phyloP scores from a whole-genome alignment of 2,113 vertebrate genomes.

The Eptesicus fuscus region DNA sequence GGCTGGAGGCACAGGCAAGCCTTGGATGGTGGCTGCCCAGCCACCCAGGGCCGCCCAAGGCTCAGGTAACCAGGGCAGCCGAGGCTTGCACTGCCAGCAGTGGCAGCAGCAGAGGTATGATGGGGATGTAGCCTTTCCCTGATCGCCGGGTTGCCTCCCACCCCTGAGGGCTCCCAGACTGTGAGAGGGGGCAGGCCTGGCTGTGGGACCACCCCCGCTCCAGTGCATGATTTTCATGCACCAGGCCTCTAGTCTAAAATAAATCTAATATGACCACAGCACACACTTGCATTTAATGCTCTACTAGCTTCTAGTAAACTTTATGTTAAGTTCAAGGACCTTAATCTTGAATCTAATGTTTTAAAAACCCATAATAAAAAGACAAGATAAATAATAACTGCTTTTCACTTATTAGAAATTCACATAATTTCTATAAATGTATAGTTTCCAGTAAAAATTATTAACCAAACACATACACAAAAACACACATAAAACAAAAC shows the following conservation, averaged over 20 bases:
- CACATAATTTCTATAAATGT: neutral
- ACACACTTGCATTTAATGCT: neutral
- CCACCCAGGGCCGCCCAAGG: no score
- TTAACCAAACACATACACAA: neutral
- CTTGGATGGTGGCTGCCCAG: no score
- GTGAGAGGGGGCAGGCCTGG: no score
- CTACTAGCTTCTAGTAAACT: neutral
- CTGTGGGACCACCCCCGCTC: no score
- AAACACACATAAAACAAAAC: no score
- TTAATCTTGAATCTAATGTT: neutral
- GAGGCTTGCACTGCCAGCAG: no score
- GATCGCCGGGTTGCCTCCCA: no score
- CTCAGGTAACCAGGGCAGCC: no score
- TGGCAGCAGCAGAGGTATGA: no score
- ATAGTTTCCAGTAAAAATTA: conserved; percentile 30
- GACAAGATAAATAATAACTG: conserved; percentile 18
- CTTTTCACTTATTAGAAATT: conserved; percentile 30
- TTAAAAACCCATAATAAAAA: conserved; percentile 9
- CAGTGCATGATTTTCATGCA: no score
- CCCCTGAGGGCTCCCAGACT: no score
- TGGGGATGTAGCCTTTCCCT: no score
- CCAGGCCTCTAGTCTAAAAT: neutral
- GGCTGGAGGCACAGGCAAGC: neutral
- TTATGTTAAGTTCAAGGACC: neutral
- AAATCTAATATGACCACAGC: neutral